phyloP scores from a whole-genome alignment of 2,113 vertebrate species.

The Psammodynastes pulverulentus region DNA sequence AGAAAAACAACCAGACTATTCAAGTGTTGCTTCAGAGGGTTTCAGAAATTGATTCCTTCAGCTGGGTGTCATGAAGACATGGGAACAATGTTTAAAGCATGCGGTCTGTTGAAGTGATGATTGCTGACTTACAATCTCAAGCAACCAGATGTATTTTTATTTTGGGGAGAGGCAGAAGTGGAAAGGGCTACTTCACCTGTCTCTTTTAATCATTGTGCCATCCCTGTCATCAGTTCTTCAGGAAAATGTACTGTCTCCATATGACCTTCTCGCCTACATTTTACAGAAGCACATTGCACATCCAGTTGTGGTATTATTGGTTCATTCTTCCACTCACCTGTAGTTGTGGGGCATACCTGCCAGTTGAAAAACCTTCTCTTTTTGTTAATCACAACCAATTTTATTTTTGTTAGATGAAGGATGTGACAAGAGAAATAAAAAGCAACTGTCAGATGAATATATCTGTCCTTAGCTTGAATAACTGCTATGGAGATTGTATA shows the following conservation, averaged over 20 bases:
- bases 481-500: not conserved
- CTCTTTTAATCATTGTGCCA: conserved; percentile 48
- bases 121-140: not conserved
- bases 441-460: conserved; percentile 5
- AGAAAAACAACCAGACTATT: conserved; percentile 33
- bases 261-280: conserved; percentile 57
- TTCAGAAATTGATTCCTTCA: conserved; percentile 56
- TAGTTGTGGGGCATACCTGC: conserved; percentile 7
- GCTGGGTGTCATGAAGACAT: conserved; percentile 45
- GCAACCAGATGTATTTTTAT: conserved; percentile 38
- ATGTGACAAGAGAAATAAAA: conserved; percentile 54
- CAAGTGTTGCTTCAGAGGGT: conserved; percentile 40
- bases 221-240: conserved; percentile 47
- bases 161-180: conserved; percentile 32
- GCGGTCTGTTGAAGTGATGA: not conserved
- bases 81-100: conserved; percentile 41
- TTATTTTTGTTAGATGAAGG: conserved; percentile 49
- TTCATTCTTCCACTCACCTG: conserved; percentile 21
- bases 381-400: not conserved
- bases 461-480: not conserved
- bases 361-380: conserved; percentile 26
- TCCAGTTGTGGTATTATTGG: conserved; percentile 25
- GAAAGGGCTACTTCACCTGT: conserved; percentile 45
- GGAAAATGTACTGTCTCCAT: conserved; percentile 49
- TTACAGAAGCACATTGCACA: conserved; percentile 20